Base-by-base conservation (phyloP, 1,140 invertebrate genomes). In the Rhyzopertha dominica region DNA sequence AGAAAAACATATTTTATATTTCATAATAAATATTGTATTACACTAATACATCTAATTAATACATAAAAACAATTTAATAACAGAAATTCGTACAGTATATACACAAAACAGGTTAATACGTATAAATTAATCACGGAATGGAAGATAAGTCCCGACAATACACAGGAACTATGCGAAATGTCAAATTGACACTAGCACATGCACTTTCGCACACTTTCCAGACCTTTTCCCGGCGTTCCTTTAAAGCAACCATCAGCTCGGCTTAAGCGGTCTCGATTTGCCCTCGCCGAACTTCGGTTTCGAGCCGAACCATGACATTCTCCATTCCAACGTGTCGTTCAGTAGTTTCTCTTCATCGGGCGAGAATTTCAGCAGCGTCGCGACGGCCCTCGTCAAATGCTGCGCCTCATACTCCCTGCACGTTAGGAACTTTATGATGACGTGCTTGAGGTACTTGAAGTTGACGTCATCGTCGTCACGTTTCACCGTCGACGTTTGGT, bases 401-500 rank as follows among this genome's bases (percentile, higher is more conserved):
- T 90, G 75, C 22, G 91, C 90, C 77, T 94, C 79, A 34, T 80
- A 76, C 76, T 95, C 90, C 54, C 86, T 74, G 59, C 89, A 90
- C 0, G 90, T 90, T 53, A 95, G 73, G 68, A 95, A 94, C 63
- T 93, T 92, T 4, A 95, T 81, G 38, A 95, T 80, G 44, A 95
- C 90, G 68, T 95, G 90, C 63, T 93, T 94, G 37, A 95, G 73
- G 69, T 95, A 94, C 62, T 86, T 82, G 58, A 85, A 81, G 68
- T 89, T 91, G 26, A 91, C 81, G 54, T 89, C 85, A 3, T 83
- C 77, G 30, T 84, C 81, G 43, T 77, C 73, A 0, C 69, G 66
- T 1, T 69, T 65, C 1, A 65, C 60, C 41, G 72, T 70, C n/a
- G 69, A 66, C 69, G 54, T 66, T 72, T 54, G 63, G 65, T 48